Evolutionary conservation across 23 tunicate species (phyloP).

Genomic region (Pegea sp.): DNA sequence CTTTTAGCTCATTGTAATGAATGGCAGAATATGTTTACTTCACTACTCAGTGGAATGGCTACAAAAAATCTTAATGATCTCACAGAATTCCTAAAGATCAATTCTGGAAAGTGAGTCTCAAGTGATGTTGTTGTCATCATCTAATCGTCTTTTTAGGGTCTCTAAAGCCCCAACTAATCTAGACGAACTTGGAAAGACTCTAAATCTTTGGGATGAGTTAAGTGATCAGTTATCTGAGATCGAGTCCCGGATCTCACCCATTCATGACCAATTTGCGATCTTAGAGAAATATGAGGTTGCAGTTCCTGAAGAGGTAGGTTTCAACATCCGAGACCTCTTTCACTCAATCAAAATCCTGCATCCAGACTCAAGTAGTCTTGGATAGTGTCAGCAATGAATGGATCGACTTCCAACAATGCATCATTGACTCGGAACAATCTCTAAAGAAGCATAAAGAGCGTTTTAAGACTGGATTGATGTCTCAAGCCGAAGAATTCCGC

Average conservation of each 20-base stretch:
- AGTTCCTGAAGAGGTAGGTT: slow-evolving; percentile 40
- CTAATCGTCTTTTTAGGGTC: slow-evolving; percentile 14
- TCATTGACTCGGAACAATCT: slow-evolving; percentile 55
- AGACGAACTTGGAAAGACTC: slow-evolving; percentile 58
- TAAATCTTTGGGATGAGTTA: slow-evolving; percentile 66
- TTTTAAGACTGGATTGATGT: slow-evolving; percentile 67
- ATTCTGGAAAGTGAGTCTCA: slow-evolving; percentile 35
- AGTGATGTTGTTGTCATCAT: background rate
- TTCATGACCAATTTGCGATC: slow-evolving; percentile 87
- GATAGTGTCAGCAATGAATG: slow-evolving; percentile 56
- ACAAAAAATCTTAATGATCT: slow-evolving; percentile 42
- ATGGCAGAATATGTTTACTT: slow-evolving; percentile 97
- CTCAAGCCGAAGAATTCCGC: slow-evolving; percentile 90
- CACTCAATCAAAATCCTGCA: background rate
- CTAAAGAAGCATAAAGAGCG: slow-evolving; percentile 85
- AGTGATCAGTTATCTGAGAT: slow-evolving; percentile 37
- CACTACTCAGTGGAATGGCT: slow-evolving; percentile 73
- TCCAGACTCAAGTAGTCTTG: slow-evolving; percentile 29
- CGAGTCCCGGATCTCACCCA: slow-evolving; percentile 52
- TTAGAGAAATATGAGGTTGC: slow-evolving; percentile 90
- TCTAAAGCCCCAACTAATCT: slow-evolving; percentile 42
- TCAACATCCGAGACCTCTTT: background rate
- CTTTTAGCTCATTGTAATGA: slow-evolving; percentile 77
- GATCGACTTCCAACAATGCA: slow-evolving; percentile 65
- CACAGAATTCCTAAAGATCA: slow-evolving; percentile 47